These are phyloP conservation scores for Mycalesis mineus DNA, from an alignment of 2,888 invertebrate species.

Conservation along the genomic window DNA sequence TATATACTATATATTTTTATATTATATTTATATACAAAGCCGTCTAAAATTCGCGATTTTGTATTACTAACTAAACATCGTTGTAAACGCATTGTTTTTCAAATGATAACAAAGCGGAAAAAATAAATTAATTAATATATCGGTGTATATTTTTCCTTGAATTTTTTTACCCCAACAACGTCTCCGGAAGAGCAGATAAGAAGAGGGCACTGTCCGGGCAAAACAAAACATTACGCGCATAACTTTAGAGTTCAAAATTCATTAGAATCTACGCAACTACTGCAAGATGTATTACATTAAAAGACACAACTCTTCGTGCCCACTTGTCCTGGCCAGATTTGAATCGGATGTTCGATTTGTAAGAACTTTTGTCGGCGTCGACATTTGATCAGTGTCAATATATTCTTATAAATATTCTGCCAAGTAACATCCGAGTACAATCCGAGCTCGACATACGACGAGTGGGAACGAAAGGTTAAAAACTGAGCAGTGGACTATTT, in stretches of 20 bases:
- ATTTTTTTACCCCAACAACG: conserved; percentile 53
- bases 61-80: background rate
- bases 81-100: background rate
- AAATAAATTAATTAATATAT: background rate
- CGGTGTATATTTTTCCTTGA: conserved; percentile 8
- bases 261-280: background rate
- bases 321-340: too few species aligned
- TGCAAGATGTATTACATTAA: background rate
- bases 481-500: too few species aligned
- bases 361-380: too few species aligned
- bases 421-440: too few species aligned
- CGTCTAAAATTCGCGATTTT: background rate
- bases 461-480: too few species aligned
- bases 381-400: too few species aligned
- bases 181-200: conserved; percentile 58
- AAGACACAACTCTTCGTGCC: too few species aligned
- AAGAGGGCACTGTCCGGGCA: conserved; percentile 55
- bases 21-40: background rate
- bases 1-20: too few species aligned
- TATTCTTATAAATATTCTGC: too few species aligned
- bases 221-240: conserved; percentile 38
- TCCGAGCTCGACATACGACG: too few species aligned
- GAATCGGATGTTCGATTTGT: too few species aligned
- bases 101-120: background rate
- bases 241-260: background rate